phyloP scores from a whole-genome alignment of 2,888 invertebrate genomes.

The Notodonta ziczac region DNA sequence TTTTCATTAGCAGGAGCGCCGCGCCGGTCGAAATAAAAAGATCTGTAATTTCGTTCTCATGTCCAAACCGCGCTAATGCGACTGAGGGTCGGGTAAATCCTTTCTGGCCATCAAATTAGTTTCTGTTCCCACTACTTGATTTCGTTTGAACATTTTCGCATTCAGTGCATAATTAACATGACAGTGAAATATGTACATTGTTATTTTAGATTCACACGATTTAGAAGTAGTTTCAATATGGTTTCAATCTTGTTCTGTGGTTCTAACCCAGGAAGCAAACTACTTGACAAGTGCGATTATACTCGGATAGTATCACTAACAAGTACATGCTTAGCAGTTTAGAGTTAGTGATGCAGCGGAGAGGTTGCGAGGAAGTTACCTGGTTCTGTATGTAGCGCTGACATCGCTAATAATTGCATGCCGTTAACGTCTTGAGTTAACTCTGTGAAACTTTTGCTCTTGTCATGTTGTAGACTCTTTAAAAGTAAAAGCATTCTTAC shows the following conservation, averaged over 20 bases:
- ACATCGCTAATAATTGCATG: background rate
- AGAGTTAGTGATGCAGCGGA: background rate
- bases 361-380: background rate
- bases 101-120: slow-evolving; percentile 62
- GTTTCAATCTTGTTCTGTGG: background rate
- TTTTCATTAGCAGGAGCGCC: slow-evolving; percentile 63
- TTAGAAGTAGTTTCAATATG: slow-evolving; percentile 14
- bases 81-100: slow-evolving; percentile 59
- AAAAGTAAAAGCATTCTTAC: background rate
- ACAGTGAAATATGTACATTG: too few relatives aligned
- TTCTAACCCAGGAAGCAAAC: background rate
- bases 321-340: background rate
- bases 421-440: too few relatives aligned
- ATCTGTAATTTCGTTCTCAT: slow-evolving; percentile 64
- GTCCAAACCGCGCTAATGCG: slow-evolving; percentile 65
- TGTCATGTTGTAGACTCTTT: background rate
- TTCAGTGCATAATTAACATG: background rate
- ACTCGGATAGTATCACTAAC: background rate
- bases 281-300: background rate
- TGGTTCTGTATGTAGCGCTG: background rate
- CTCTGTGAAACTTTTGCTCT: background rate
- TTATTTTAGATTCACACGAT: too few relatives aligned
- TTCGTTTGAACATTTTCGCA: slow-evolving; percentile 22
- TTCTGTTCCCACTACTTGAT: slow-evolving; percentile 36
- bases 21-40: slow-evolving; percentile 61